Evolutionary conservation across 2,113 vertebrate species (phyloP).

Genomic region (Oncorhynchus nerka): DNA sequence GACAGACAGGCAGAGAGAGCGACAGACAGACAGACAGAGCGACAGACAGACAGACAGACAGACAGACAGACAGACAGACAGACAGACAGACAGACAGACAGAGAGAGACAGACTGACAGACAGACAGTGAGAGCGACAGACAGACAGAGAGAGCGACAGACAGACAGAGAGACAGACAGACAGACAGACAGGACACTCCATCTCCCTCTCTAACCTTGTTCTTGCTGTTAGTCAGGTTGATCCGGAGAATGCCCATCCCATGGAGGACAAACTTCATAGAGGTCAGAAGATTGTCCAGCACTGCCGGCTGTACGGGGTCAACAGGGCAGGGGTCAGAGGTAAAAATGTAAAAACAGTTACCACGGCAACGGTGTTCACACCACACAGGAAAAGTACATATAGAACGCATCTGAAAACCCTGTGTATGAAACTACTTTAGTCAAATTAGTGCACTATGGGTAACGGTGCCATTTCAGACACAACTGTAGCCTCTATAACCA

Average conservation of each 20-base stretch:
- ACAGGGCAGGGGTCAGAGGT: conserved; percentile 7
- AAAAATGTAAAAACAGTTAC: not conserved
- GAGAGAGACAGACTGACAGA: too few species aligned
- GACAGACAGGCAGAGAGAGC: too few species aligned
- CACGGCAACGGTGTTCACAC: not conserved
- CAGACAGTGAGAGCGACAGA: not conserved
- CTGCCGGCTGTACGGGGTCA: conserved; percentile 66
- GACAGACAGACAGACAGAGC: not conserved
- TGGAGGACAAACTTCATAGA: conserved; percentile 81
- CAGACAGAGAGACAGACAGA: not conserved
- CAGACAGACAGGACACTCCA: not conserved
- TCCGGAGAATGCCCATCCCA: conserved; percentile 75
- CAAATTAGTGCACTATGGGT: too few species aligned
- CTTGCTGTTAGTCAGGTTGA: conserved; percentile 74
- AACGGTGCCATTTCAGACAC: too few species aligned
- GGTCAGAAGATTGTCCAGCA: conserved; percentile 80
- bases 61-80: not conserved
- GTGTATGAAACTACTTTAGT: too few species aligned
- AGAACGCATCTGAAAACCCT: too few species aligned
- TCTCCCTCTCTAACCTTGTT: conserved; percentile 55
- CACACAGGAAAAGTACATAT: too few species aligned
- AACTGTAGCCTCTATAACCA: too few species aligned
- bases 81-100: not conserved
- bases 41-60: not conserved
- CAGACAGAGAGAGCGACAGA: not conserved